phyloP scores from a whole-genome alignment of 2,113 vertebrate genomes.

The Danionella cerebrum region DNA sequence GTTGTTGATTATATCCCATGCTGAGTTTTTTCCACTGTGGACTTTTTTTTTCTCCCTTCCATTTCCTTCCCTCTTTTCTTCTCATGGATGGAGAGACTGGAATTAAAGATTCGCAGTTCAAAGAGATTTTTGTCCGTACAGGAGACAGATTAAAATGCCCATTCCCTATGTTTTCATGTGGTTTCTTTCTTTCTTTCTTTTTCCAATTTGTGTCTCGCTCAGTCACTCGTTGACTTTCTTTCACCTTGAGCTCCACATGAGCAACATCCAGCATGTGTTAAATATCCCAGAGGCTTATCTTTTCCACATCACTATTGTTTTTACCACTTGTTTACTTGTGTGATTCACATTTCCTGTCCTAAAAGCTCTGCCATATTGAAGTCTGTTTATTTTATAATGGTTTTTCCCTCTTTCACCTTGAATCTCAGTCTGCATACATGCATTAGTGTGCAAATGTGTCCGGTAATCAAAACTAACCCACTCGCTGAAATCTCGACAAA shows the following conservation, averaged over 20 bases:
- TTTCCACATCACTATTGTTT: not conserved
- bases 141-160: slow-evolving; percentile 17
- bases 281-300: not conserved
- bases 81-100: not conserved
- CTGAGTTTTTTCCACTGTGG: slow-evolving; percentile 18
- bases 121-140: not conserved
- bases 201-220: not conserved
- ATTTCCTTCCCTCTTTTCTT: not conserved
- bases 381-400: not conserved
- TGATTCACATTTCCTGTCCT: not conserved
- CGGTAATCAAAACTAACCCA: slow-evolving; percentile 2
- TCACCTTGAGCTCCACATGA: slow-evolving; percentile 2
- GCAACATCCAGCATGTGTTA: not conserved
- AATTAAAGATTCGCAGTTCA: slow-evolving; percentile 8
- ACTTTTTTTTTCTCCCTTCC: slow-evolving; percentile 5
- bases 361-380: slow-evolving; percentile 5
- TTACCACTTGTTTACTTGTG: slow-evolving; percentile 1
- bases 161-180: slow-evolving; percentile 6
- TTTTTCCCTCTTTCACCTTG: not conserved
- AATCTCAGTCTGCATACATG: not conserved
- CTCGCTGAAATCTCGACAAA: slow-evolving; percentile 25
- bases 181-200: not conserved
- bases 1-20: slow-evolving; percentile 7
- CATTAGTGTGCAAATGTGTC: slow-evolving; percentile 9
- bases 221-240: slow-evolving; percentile 1